phyloP scores from a whole-genome alignment of 2,888 invertebrate species.

The Brenthis hecate region DNA sequence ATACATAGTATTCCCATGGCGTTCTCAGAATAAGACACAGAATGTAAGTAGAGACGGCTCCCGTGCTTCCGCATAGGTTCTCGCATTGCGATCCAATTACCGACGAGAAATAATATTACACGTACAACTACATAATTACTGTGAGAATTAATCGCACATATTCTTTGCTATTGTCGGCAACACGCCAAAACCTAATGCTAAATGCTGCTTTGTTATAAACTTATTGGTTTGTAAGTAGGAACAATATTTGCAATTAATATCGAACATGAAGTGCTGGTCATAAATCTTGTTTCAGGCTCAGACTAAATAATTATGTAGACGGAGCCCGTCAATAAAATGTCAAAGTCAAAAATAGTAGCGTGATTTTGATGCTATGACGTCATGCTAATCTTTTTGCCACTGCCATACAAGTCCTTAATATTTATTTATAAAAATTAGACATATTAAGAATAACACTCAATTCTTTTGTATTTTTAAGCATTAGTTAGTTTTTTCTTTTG shows the following conservation, averaged over 20 bases:
- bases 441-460: too few relatives aligned
- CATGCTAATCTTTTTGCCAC: too few relatives aligned
- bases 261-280: conserved; percentile 29
- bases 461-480: too few relatives aligned
- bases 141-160: conserved; percentile 68
- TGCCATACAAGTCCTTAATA: too few relatives aligned
- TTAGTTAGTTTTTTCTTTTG: too few relatives aligned
- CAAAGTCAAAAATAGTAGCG: too few relatives aligned
- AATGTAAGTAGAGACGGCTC: conserved; percentile 76
- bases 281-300: conserved; percentile 16
- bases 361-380: too few relatives aligned
- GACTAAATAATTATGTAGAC: too few relatives aligned
- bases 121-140: conserved; percentile 68
- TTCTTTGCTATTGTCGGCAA: conserved; percentile 58
- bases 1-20: conserved; percentile 67
- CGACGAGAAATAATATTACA: conserved; percentile 70
- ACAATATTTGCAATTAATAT: conserved; percentile 17
- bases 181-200: conserved; percentile 42
- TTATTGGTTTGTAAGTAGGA: conserved; percentile 33
- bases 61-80: conserved; percentile 76
- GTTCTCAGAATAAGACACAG: conserved; percentile 76
- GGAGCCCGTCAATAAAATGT: too few relatives aligned
- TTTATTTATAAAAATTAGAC: too few relatives aligned
- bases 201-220: conserved; percentile 30
- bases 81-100: conserved; percentile 79